A percentile compares a stretch with the other conserved stretches of the same genome.
These are phyloP conservation scores for Ciona savignyi DNA, from an alignment of 23 tunicate genomes.

Conservation along the genomic window DNA sequence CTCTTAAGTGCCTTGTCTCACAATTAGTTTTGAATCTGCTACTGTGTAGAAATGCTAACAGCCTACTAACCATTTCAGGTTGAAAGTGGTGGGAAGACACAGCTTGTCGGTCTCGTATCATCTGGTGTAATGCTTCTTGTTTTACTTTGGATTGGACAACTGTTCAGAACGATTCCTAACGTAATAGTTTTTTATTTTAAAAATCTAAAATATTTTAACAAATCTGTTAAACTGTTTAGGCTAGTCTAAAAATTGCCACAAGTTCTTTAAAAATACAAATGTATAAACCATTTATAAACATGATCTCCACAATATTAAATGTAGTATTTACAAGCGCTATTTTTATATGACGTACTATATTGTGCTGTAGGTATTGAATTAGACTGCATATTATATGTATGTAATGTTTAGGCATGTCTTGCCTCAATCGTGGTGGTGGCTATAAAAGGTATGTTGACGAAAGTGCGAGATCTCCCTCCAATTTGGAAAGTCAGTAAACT, in stretches of 20 bases:
- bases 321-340: no score
- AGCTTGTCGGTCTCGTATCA: constrained; percentile 56
- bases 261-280: no score
- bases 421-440: constrained; percentile 57
- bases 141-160: constrained; percentile 45
- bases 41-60: no score
- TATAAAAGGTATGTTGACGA: constrained; percentile 48
- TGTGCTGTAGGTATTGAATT: not conserved
- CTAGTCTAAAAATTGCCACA: no score
- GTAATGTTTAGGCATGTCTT: constrained; percentile 42
- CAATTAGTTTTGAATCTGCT: no score
- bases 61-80: no score
- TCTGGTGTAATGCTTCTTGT: constrained; percentile 37
- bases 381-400: not conserved
- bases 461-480: constrained; percentile 18
- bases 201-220: no score
- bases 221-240: no score
- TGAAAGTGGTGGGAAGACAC: constrained; percentile 83
- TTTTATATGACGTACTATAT: not conserved
- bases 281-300: not conserved
- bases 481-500: no score
- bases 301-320: no score
- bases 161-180: constrained; percentile 37
- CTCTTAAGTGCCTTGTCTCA: no score
- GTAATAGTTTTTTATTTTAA: constrained; percentile 15